Evolutionary conservation across 2,888 invertebrate genomes (phyloP), one percentile per base, ranked within the genome.

Genomic region (Cryptus armator): DNA sequence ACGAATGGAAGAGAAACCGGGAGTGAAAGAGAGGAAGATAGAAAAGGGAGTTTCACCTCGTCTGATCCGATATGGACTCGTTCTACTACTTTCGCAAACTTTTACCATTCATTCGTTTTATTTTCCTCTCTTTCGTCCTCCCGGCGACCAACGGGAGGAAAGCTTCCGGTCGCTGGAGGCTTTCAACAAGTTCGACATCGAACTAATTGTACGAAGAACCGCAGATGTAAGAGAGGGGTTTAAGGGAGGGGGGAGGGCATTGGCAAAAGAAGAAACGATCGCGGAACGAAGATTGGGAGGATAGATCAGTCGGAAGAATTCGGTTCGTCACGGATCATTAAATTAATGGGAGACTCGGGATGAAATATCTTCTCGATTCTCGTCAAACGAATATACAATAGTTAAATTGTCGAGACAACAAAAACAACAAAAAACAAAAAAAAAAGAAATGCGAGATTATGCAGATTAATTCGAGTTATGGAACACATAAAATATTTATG

Each of bases 21-120:
- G 77, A 89, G 87, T 83, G 84, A 84, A 86, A 83, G 84, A 56
- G 68, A 78, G 78, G 76, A 83, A 84, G 56, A n/a, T 74, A 62
- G 53, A 16, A 59, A 62, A 81, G 44, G n/a, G n/a, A 64, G 43
- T 16, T 19, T 62, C 62, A 19, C 29, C 51, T 29, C 24, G 77
- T 62, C 71, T 77, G 71, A 82, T 72, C 82, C 77, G 66, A 82
- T 82, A 82, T 76, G 53, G 70, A 82, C 82, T 82, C 82, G 71
- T 82, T 77, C 66, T 71, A 66, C 82, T 82, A 77, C 71, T 82
- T 77, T 77, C 24, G 19, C 64, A 66, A 72, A 82, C 71, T 71
- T 82, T 82, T 82, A 48, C 71, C 64, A 46, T 82, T 77, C 82
- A 71, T 62, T 77, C 53, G 48, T 77, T 82, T 82, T 77, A 77